Conservation (phyloP, 92 coral and sea anemone genomes). For the Zoanthus sociatus region DNA sequence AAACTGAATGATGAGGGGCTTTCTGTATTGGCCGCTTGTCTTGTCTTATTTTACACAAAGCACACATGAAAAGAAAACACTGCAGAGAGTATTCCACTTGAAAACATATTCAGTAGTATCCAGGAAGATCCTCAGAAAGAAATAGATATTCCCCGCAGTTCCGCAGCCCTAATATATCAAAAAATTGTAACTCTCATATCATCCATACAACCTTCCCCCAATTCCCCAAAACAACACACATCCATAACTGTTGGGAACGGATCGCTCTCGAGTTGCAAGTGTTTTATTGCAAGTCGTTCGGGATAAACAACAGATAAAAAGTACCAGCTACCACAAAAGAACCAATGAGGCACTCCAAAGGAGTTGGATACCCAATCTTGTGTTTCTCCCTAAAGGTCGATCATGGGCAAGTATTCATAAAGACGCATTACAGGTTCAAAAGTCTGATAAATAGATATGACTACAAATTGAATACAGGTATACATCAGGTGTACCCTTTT, state of each 20-base stretch:
- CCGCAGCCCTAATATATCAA: slow-evolving; percentile 47
- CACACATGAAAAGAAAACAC: slow-evolving; percentile 99
- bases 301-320: too few relatives aligned
- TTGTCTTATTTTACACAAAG: slow-evolving; percentile 95
- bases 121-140: slow-evolving; percentile 89
- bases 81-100: slow-evolving; percentile 84
- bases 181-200: not conserved
- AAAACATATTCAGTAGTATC: slow-evolving; percentile 89
- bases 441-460: too few relatives aligned
- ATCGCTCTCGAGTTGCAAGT: too few relatives aligned
- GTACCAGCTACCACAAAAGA: too few relatives aligned
- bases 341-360: slow-evolving; percentile 3
- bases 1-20: slow-evolving; percentile 95
- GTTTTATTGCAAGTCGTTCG: too few relatives aligned
- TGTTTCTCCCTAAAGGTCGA: not conserved
- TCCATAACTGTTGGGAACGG: too few relatives aligned
- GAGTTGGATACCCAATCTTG: not conserved
- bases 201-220: too few relatives aligned
- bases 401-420: not conserved
- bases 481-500: too few relatives aligned
- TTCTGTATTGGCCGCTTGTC: slow-evolving; percentile 97
- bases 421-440: too few relatives aligned
- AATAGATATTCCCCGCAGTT: slow-evolving; percentile 78
- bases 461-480: too few relatives aligned
- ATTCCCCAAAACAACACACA: too few relatives aligned